phyloP scores from a whole-genome alignment of 2,888 invertebrate species.

The Andrena dorsata region DNA sequence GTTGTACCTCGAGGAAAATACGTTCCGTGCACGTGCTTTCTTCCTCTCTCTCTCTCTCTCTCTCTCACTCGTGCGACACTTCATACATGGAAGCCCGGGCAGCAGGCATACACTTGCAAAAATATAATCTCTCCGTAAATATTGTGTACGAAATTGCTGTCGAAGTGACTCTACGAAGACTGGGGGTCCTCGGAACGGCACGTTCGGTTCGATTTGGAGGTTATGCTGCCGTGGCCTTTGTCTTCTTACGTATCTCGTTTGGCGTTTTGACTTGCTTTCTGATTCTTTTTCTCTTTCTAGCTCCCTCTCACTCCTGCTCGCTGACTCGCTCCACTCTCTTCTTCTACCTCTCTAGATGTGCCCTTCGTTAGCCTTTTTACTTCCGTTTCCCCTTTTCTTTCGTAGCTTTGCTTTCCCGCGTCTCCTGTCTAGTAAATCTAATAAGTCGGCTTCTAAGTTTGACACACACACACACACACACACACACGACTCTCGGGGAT shows the following conservation, averaged over 20 bases:
- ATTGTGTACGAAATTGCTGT: slow-evolving; percentile 31
- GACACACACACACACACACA: slow-evolving; percentile 36
- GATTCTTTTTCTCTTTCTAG: slow-evolving; percentile 27
- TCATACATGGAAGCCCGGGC: slow-evolving; percentile 56
- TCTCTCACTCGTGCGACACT: slow-evolving; percentile 50
- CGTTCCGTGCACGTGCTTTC: slow-evolving; percentile 65
- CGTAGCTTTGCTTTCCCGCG: slow-evolving; percentile 24
- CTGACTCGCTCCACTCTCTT: slow-evolving; percentile 32
- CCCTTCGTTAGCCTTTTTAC: slow-evolving; percentile 56
- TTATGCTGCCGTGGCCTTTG: slow-evolving; percentile 78
- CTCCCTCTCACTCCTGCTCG: slow-evolving; percentile 26
- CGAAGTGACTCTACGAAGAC: slow-evolving; percentile 38
- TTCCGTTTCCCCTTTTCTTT: slow-evolving; percentile 35
- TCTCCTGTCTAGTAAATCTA: slow-evolving; percentile 50
- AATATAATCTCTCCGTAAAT: slow-evolving; percentile 62
- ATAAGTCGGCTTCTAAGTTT: slow-evolving; percentile 50
- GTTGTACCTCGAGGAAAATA: slow-evolving; percentile 53
- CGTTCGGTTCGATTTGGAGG: slow-evolving; percentile 72
- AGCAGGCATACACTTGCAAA: slow-evolving; percentile 63
- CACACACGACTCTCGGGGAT: slow-evolving; percentile 27
- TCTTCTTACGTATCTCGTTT: slow-evolving; percentile 68
- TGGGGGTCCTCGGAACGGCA: slow-evolving; percentile 40
- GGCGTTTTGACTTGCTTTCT: slow-evolving; percentile 66
- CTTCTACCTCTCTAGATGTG: slow-evolving; percentile 31
- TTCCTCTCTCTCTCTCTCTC: slow-evolving; percentile 44